Evolutionary conservation across 2,888 invertebrate genomes (phyloP), one percentile per base, ranked within the genome.

Genomic region (Congeria kusceri): DNA sequence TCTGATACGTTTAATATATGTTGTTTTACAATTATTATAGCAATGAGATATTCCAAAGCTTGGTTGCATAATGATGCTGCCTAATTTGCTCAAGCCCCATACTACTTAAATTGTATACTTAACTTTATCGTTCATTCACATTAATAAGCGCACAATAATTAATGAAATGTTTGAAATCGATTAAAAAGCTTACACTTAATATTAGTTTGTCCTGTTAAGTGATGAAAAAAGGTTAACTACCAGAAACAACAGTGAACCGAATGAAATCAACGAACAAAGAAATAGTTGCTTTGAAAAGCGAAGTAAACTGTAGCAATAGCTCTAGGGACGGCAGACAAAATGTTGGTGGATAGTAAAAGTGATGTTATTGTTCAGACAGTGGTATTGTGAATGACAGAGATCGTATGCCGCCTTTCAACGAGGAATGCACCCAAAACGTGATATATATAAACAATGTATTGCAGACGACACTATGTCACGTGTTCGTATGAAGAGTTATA

Each of bases 401-500:
- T 23, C 44, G 46, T 25, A 39, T 25, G 32, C 46, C n/a, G 11
- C 47, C 39, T 1, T 32, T 49, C 13, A 23, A 59, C 5, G 53
- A 53, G 11, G 59, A 49, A 13, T 20, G 25, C 25, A 25, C 47
- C 29, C 63, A 44, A 27, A 39, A 56, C 18, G 27, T 61, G 62
- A 29, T 64, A 44, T 66, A 68, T 57, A 32, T 46, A n/a, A 49
- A 63, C 57, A 71, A 67, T 39, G 49, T 39, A 53, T 62, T 53
- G 66, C 74, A 29, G 49, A 57, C 23, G 29, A 63, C 27, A 47
- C 57, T 32, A 32, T 58, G 9, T n/a, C 28, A 25, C 32, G 53
- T 23, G 71, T 64, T 18, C 64, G 44, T 27, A 79, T 83, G 39
- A 77, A 77, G 62, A 79, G 83, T 25, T 83, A 83, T 56, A 83